Percentiles rank a stretch among this genome's conserved stretches.
Evolutionary conservation across 1,140 invertebrate species (phyloP).

Genomic region (Drosophila busckii): DNA sequence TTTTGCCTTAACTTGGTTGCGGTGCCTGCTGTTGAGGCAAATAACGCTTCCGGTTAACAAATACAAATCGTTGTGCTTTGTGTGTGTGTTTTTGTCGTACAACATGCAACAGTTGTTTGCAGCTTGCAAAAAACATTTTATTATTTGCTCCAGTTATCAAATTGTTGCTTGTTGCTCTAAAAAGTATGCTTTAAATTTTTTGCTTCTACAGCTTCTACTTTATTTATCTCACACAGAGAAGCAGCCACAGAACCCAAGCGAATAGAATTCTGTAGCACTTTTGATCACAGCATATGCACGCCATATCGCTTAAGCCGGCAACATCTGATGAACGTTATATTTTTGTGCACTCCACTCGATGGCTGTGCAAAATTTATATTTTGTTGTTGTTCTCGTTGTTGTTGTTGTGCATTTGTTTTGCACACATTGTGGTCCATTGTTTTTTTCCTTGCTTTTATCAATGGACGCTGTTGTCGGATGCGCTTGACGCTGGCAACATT

Average conservation of each 20-base stretch:
- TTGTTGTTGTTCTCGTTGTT: conserved; percentile 12
- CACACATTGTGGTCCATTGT: conserved; percentile 46
- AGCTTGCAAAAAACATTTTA: no score
- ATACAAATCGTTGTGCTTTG: conserved; percentile 63
- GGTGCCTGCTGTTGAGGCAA: conserved; percentile 18
- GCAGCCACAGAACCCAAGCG: no score
- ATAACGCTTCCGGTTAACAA: conserved; percentile 69
- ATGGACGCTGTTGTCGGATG: conserved; percentile 30
- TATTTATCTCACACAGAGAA: no score
- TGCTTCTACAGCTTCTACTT: no score
- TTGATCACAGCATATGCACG: no score
- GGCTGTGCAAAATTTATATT: conserved; percentile 16
- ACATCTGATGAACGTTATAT: background rate
- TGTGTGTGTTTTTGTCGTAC: conserved; percentile 50
- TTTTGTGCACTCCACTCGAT: conserved; percentile 23
- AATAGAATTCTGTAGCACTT: no score
- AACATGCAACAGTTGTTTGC: conserved; percentile 72
- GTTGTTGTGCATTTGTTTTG: conserved; percentile 35
- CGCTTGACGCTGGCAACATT: background rate
- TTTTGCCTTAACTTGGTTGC: conserved; percentile 30
- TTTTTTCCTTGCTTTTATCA: conserved; percentile 58
- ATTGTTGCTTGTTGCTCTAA: conserved; percentile 18
- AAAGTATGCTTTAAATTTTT: no score
- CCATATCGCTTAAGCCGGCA: no score
- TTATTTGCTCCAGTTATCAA: no score